Percentiles rank a stretch among this genome's conserved stretches.
These are phyloP conservation scores for Plectropomus leopardus DNA, from an alignment of 2,113 vertebrate species.

Conservation along the genomic window DNA sequence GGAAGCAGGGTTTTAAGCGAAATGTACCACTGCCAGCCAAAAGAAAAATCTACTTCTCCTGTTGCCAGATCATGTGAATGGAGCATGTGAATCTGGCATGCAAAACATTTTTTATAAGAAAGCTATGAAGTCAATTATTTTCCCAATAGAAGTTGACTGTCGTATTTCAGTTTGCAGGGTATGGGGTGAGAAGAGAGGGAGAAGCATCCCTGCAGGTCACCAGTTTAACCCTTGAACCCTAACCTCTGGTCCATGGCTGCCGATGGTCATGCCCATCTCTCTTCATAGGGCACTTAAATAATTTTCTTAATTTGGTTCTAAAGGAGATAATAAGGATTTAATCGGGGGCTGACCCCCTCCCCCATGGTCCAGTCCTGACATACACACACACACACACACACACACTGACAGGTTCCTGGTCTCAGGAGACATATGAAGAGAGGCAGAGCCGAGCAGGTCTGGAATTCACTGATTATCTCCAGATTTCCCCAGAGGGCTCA, in stretches of 20 bases:
- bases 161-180: background rate
- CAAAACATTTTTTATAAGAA: background rate
- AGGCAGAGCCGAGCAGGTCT: constrained; percentile 59
- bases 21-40: background rate
- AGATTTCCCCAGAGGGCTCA: constrained; percentile 72
- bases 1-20: background rate
- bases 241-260: constrained; percentile 47
- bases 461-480: constrained; percentile 77
- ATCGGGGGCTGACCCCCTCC: constrained; percentile 51
- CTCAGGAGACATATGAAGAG: constrained; percentile 58
- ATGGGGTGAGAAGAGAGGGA: background rate
- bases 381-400: constrained; percentile 46
- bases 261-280: constrained; percentile 50
- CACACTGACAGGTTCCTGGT: constrained; percentile 49
- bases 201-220: constrained; percentile 42
- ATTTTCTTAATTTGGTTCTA: constrained; percentile 76
- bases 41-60: background rate
- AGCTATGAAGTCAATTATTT: background rate
- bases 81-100: background rate
- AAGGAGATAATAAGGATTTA: constrained; percentile 75
- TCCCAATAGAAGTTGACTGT: background rate
- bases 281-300: constrained; percentile 65
- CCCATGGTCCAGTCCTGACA: constrained; percentile 1
- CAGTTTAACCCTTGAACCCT: constrained; percentile 53
- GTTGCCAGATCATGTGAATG: background rate